Evolutionary conservation across 2,797 vertebrate species (phyloP).

Genomic region (Sarcophilus harrisii): DNA sequence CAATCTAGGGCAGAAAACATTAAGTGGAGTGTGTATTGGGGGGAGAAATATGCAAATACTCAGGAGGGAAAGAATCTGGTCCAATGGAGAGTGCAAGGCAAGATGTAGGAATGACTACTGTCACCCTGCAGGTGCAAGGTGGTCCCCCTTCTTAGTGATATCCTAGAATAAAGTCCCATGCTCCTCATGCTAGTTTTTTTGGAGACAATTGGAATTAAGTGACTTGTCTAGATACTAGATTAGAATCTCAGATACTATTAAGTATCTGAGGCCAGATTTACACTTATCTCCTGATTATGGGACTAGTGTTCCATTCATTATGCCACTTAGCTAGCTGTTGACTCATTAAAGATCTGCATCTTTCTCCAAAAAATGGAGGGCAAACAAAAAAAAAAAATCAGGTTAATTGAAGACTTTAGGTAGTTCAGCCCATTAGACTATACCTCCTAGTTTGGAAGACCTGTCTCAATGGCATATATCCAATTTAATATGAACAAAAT

Average conservation of each 20-base stretch:
- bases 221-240: neutral
- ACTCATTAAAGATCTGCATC: neutral
- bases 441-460: neutral
- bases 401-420: neutral
- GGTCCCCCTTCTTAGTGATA: neutral
- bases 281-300: neutral
- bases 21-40: neutral
- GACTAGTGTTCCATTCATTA: neutral
- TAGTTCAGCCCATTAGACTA: neutral
- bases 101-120: neutral
- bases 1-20: neutral
- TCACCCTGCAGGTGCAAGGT: neutral
- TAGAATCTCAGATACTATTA: neutral
- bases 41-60: neutral
- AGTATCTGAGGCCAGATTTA: neutral
- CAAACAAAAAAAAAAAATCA: neutral
- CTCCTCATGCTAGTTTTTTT: neutral
- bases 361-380: neutral
- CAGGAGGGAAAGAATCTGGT: neutral
- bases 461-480: slow-evolving; percentile 13
- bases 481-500: slow-evolving; percentile 59
- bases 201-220: neutral
- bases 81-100: neutral
- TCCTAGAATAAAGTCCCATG: neutral
- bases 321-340: neutral